Conservation (phyloP, 2,113 vertebrate species). For the Microcebus tavaratra region DNA sequence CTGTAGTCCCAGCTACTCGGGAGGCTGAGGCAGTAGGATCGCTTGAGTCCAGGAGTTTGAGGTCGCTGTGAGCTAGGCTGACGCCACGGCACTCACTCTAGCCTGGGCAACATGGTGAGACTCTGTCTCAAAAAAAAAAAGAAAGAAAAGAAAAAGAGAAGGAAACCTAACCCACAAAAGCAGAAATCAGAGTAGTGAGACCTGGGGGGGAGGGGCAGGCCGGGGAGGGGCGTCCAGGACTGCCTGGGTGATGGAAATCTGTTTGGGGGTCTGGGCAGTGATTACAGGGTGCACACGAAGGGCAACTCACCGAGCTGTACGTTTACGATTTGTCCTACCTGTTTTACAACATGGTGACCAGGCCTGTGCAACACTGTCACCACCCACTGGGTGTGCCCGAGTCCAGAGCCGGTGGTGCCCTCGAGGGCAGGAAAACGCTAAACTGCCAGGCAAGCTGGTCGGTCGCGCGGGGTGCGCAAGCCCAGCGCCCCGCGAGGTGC, state of each 20-base stretch:
- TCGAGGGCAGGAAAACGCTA: neutral
- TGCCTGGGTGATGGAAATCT: fast-evolving
- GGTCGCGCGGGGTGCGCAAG: too few relatives aligned
- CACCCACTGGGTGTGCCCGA: fast-evolving
- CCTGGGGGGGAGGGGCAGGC: fast-evolving
- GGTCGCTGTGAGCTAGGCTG: too few relatives aligned
- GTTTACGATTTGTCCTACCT: too few relatives aligned
- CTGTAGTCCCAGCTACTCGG: too few relatives aligned
- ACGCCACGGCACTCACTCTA: too few relatives aligned
- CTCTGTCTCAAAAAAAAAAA: too few relatives aligned
- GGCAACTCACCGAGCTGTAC: fast-evolving
- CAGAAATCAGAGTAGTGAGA: neutral
- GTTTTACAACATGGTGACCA: fast-evolving
- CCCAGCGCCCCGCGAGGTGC: too few relatives aligned
- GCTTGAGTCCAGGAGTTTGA: too few relatives aligned
- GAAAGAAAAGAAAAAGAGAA: neutral
- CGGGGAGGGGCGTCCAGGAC: fast-evolving
- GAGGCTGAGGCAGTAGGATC: too few relatives aligned
- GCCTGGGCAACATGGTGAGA: too few relatives aligned
- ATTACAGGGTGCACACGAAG: neutral
- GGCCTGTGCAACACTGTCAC: fast-evolving
- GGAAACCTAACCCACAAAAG: neutral
- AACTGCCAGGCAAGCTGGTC: too few relatives aligned
- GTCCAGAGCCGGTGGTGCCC: neutral
- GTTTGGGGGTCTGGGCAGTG: fast-evolving